Evolutionary conservation across 2,797 vertebrate species (phyloP).

Genomic region (Sorex maritimensis): DNA sequence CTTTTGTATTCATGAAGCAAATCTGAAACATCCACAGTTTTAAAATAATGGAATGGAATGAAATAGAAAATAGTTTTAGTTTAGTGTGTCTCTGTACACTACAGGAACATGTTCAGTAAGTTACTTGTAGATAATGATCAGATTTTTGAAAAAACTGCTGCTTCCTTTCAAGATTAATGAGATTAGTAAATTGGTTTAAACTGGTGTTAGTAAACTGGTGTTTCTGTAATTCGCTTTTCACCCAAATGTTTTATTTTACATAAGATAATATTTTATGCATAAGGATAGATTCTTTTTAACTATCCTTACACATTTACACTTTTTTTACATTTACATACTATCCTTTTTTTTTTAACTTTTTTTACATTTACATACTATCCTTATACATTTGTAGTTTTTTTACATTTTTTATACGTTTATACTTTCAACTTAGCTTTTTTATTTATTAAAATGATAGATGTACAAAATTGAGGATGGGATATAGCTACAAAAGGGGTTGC

Average conservation of each 20-base stretch:
- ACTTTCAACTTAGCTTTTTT: constrained; percentile 18
- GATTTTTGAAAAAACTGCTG: background rate
- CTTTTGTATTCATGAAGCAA: constrained; percentile 40
- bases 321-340: background rate
- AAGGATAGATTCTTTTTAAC: background rate
- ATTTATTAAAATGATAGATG: background rate
- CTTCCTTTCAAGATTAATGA: background rate
- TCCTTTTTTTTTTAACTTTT: background rate
- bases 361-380: too few species aligned
- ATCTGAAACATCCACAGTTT: background rate
- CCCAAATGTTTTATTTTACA: background rate
- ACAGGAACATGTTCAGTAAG: background rate
- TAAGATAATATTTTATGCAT: constrained; percentile 9
- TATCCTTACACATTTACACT: background rate
- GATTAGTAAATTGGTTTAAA: background rate
- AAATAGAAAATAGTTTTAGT: constrained; percentile 16
- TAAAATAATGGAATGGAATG: background rate
- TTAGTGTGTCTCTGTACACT: background rate
- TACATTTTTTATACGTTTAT: background rate
- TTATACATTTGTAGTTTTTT: background rate
- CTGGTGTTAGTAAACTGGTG: background rate
- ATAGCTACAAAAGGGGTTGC: background rate
- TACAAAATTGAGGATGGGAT: background rate
- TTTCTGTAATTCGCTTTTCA: constrained; percentile 22
- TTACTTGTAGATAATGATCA: background rate